phyloP scores from a whole-genome alignment of 2,797 vertebrate genomes.

The Clarias platycephalus region DNA sequence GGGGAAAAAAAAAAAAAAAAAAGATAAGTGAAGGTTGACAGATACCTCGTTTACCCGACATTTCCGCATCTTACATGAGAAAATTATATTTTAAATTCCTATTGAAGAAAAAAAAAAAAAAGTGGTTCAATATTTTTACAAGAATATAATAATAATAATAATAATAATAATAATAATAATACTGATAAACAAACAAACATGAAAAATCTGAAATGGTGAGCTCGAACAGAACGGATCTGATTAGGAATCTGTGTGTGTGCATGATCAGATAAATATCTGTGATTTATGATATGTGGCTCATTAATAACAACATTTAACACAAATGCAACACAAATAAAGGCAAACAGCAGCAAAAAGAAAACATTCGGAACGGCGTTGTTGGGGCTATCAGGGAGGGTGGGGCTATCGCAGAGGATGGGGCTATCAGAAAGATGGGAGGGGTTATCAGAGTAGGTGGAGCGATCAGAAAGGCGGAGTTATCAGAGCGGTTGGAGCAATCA shows the following conservation, averaged over 20 bases:
- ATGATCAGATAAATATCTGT: neutral
- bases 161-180: conserved; percentile 65
- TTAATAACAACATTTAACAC: neutral
- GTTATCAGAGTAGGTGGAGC: too few species aligned
- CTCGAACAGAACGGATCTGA: neutral
- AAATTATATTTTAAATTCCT: conserved; percentile 38
- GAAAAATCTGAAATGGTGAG: conserved; percentile 38
- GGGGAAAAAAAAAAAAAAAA: neutral
- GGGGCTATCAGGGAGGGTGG: too few species aligned
- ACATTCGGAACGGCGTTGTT: neutral
- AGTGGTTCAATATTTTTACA: conserved; percentile 22
- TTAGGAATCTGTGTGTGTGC: neutral
- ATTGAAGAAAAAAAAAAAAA: conserved; percentile 63
- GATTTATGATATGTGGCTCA: neutral
- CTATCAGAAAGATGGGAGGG: too few species aligned
- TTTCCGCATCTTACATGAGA: conserved; percentile 37
- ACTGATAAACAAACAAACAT: conserved; percentile 69
- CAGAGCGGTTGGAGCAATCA: too few species aligned
- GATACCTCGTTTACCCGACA: neutral
- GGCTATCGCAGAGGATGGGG: too few species aligned
- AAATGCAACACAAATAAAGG: neutral
- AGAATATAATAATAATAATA: conserved; percentile 69
- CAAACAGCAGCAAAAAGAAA: neutral
- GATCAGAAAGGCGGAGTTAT: too few species aligned
- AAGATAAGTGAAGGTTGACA: neutral